Evolutionary conservation across 37 sponge, comb jelly and placozoan genomes (phyloP).

Genomic region (Geodia barretti): DNA sequence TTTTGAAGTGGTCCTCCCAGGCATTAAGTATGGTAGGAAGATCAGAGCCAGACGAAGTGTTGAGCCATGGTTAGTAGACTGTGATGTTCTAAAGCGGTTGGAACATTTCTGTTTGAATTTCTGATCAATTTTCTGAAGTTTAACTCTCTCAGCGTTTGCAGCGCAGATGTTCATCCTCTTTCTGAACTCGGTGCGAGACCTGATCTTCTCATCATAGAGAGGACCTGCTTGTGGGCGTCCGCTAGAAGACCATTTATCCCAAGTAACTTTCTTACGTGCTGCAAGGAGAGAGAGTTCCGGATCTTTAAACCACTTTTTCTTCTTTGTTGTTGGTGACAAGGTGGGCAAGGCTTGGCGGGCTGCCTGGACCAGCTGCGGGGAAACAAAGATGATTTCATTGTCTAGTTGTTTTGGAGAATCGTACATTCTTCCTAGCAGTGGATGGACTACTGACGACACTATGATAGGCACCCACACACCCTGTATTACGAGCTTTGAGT

Average conservation of each 20-base stretch:
- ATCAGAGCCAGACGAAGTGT: too few relatives aligned
- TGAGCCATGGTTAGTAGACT: background rate
- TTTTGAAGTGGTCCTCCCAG: constrained; percentile 4
- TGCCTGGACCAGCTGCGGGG: background rate
- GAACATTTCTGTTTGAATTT: constrained; percentile 7
- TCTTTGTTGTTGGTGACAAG: background rate
- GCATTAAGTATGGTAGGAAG: background rate
- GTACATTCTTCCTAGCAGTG: background rate
- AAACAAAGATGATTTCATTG: background rate
- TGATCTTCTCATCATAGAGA: constrained; percentile 17
- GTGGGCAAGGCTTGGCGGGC: background rate
- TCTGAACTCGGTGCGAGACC: background rate
- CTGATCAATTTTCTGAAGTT: background rate
- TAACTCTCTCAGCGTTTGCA: constrained; percentile 1
- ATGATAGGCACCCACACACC: background rate
- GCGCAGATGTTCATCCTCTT: constrained; percentile 2
- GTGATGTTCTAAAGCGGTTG: background rate
- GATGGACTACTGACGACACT: background rate
- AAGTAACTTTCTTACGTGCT: background rate
- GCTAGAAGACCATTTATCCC: background rate
- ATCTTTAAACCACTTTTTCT: background rate
- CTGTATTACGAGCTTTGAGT: background rate
- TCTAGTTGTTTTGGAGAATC: background rate
- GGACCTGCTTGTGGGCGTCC: background rate
- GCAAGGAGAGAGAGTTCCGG: background rate